These are phyloP conservation scores for Mionectes macconnelli DNA, from an alignment of 2,113 vertebrate species.

Conservation along the genomic window DNA sequence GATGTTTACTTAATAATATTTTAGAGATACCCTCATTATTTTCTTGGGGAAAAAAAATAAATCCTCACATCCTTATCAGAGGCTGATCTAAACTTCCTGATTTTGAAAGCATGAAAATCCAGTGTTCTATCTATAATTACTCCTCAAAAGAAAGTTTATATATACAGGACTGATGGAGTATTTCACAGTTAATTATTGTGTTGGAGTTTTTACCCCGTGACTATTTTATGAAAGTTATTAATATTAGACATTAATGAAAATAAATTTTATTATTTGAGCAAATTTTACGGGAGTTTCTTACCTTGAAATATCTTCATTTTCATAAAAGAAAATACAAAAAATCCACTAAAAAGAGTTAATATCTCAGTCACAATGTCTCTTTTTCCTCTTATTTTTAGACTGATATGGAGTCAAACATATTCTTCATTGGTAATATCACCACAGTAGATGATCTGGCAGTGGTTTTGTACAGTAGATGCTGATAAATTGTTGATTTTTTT, in stretches of 20 bases:
- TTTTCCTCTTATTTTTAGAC: not conserved
- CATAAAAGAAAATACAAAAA: not conserved
- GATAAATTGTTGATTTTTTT: not conserved
- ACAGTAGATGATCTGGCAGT: not conserved
- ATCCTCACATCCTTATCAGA: not conserved
- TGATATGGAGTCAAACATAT: not conserved
- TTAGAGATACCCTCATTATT: not conserved
- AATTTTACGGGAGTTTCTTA: not conserved
- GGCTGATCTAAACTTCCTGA: not conserved
- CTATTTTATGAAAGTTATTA: not conserved
- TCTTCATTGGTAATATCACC: not conserved
- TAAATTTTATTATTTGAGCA: not conserved
- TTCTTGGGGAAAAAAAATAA: not conserved
- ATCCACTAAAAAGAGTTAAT: not conserved
- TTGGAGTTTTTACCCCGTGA: not conserved
- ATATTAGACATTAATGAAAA: not conserved
- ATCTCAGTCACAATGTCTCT: not conserved
- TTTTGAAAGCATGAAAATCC: not conserved
- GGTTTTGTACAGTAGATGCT: not conserved
- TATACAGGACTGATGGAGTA: not conserved
- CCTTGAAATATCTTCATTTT: not conserved
- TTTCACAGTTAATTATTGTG: not conserved
- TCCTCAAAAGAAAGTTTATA: conserved; percentile 12
- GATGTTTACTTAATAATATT: not conserved
- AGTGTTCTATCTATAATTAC: not conserved